Evolutionary conservation across 2,113 vertebrate species (phyloP), one percentile per base, ranked within the genome.

Genomic region (Hippocampus guttulatus): DNA sequence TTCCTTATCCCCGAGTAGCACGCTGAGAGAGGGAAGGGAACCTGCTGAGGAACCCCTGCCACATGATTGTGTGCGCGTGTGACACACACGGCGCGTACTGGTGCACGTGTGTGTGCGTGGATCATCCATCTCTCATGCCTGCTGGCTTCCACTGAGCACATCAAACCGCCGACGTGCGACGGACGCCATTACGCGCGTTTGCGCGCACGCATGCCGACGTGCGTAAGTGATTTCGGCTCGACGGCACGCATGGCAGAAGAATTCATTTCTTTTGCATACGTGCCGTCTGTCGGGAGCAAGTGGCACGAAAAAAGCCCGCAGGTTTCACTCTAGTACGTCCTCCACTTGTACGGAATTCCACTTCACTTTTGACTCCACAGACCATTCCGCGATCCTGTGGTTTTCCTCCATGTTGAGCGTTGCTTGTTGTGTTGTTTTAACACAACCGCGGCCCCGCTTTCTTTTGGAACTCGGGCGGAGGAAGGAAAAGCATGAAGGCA

Each of bases 41-140:
- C 75, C 63, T 79, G 67, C 69, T 43, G 75, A 84, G 79, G 83
- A 87, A 85, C 82, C 74, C 63, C 69, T 75, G 76, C 73, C 76
- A 76, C 74, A 45, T 81, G 72, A 14, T 57, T 45, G 8, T 51
- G 9, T 69, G 38, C 77, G 62, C 70, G 67, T 60, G 61, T 71
- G 57, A 38, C 33, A 38, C 33, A 33, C 30, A 33, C 30, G 30
- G 30, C 30, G 30, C 47, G 33, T 63, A n/a, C 51, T 38, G 52
- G 49, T 43, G 55, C 47, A 3, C 15, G 23, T 15, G 55, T 30
- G 25, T 60, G 60, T 63, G 47, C 65, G 71, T n/a, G 45, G 20
- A 10, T 85, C 76, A 86, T 81, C 79, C 66, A 78, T 87, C 77
- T 85, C 76, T 85, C 80, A 73, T 57, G 75, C 78, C 77, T 67